Evolutionary conservation across 2,888 invertebrate genomes (phyloP).

Genomic region (Lordiphosa fenestrarum): DNA sequence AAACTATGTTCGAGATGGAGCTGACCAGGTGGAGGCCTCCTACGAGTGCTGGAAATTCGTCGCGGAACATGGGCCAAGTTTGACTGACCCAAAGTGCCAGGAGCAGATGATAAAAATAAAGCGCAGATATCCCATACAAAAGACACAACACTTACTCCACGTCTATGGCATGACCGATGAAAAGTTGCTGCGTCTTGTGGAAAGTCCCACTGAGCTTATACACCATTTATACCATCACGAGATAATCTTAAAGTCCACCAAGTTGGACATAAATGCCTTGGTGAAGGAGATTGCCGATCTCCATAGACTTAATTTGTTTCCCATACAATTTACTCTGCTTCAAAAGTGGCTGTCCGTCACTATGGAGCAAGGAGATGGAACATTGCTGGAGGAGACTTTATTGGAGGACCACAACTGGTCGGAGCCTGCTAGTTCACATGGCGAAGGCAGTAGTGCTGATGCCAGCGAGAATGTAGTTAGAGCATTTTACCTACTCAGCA

Average conservation of each 20-base stretch:
- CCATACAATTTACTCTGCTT: slow-evolving; percentile 76
- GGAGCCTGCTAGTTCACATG: slow-evolving; percentile 34
- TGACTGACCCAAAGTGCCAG: slow-evolving; percentile 64
- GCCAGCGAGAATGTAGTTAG: slow-evolving; percentile 77
- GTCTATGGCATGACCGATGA: slow-evolving; percentile 78
- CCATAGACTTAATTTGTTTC: slow-evolving; percentile 70
- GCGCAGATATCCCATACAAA: slow-evolving; percentile 79
- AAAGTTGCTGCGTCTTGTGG: slow-evolving; percentile 75
- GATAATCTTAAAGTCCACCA: slow-evolving; percentile 73
- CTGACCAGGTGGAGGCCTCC: slow-evolving; percentile 80
- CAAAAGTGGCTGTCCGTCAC: slow-evolving; percentile 79
- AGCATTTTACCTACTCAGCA: slow-evolving; percentile 78
- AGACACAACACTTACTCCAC: slow-evolving; percentile 79
- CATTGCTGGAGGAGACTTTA: slow-evolving; percentile 78
- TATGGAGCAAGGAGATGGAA: slow-evolving; percentile 60
- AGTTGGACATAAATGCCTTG: slow-evolving; percentile 78
- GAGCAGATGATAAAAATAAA: slow-evolving; percentile 77
- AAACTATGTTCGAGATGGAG: slow-evolving; percentile 79
- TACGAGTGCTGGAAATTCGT: slow-evolving; percentile 79
- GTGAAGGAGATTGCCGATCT: slow-evolving; percentile 77
- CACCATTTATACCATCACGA: slow-evolving; percentile 77
- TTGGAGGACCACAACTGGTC: slow-evolving; percentile 74
- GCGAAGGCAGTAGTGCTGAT: slow-evolving; percentile 40
- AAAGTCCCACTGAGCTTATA: slow-evolving; percentile 78
- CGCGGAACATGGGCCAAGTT: slow-evolving; percentile 58